Conservation (phyloP, 2,888 invertebrate species). For the Protophormia terraenovae region DNA sequence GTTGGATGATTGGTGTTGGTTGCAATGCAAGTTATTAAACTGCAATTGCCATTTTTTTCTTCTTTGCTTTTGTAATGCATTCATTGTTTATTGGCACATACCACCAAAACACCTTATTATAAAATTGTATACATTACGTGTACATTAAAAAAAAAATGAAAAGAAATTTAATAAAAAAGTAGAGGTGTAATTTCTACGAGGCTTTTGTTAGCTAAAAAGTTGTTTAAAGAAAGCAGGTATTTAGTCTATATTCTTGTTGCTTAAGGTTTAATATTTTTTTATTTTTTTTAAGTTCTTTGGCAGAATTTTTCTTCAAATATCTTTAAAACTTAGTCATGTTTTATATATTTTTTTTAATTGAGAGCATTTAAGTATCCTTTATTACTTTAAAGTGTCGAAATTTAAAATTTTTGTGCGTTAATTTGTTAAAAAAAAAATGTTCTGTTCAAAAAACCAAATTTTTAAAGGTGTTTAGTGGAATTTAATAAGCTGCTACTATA, state of each 20-base stretch:
- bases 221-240: too few species aligned
- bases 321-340: neutral
- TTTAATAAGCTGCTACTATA: neutral
- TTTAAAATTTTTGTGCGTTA: neutral
- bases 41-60: too few species aligned
- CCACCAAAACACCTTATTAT: neutral
- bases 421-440: slow-evolving; percentile 9
- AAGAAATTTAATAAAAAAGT: neutral
- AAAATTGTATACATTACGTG: neutral
- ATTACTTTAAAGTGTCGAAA: neutral
- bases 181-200: slow-evolving; percentile 22
- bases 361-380: too few species aligned
- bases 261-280: too few species aligned
- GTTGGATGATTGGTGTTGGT: neutral
- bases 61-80: neutral
- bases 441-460: neutral
- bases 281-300: too few species aligned
- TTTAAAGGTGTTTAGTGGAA: slow-evolving; percentile 10
- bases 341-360: neutral
- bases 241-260: too few species aligned
- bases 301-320: too few species aligned
- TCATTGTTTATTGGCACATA: slow-evolving; percentile 12
- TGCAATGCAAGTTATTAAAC: neutral
- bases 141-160: too few species aligned
- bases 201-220: too few species aligned